Evolutionary conservation across 37 sponge, comb jelly and placozoan species (phyloP), one percentile per base, ranked within the genome.

Genomic region (Dysidea cf. avara): DNA sequence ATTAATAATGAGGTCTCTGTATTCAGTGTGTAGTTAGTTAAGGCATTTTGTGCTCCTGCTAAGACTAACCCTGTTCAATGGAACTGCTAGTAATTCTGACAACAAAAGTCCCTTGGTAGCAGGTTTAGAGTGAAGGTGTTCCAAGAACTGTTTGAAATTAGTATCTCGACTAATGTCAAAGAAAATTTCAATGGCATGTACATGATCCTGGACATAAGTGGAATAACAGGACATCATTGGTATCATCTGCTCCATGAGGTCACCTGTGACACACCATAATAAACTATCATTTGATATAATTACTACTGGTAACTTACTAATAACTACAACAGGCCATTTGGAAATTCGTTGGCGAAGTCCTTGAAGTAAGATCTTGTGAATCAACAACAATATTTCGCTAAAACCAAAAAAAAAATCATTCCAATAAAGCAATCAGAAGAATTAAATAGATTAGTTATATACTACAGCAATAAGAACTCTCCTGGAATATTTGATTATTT

Each of bases 241-340:
- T 24, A 72, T 26, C 55, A 85, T 79, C 54, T 79, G 63, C 64
- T 74, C 66, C 31, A 85, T 47, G 7, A 85, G 33, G 21, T 79
- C 75, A 46, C 80, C 86, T 85, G 37, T 4, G 21, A n/a, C n/a
- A n/a, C n/a, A n/a, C n/a, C n/a, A n/a, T n/a, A n/a, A n/a, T n/a
- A n/a, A n/a, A n/a, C n/a, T n/a, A n/a, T n/a, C n/a, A n/a, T n/a
- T n/a, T n/a, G n/a, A n/a, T n/a, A n/a, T n/a, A n/a, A n/a, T n/a
- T n/a, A n/a, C n/a, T n/a, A n/a, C n/a, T 63, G 51, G 3, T 76
- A 20, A 33, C 71, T 69, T 66, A 88, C 89, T 79, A 25, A 88
- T 40, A 14, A 74, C 59, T 29, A 88, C 75, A 18, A 88, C 89
- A 21, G 89, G 89, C 89, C 89, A 88, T 53, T 82, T 77, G 20